phyloP scores from a whole-genome alignment of 2,113 vertebrate genomes.

The Synodontis membranacea region DNA sequence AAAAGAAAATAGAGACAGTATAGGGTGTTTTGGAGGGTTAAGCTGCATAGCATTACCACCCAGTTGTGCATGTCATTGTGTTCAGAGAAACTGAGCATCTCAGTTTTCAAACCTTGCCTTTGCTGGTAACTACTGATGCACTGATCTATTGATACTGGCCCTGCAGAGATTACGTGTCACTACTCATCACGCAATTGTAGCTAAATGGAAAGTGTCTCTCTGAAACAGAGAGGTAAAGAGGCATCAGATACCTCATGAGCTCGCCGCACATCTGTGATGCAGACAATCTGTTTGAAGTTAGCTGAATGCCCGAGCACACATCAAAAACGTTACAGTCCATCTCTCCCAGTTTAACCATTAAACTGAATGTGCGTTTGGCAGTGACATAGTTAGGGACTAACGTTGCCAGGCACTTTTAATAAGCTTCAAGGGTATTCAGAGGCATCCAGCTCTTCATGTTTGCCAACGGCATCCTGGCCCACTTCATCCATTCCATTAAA shows the following conservation, averaged over 20 bases:
- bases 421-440: slow-evolving; percentile 81
- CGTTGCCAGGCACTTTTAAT: slow-evolving; percentile 77
- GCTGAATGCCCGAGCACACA: slow-evolving; percentile 36
- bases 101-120: not conserved
- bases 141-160: slow-evolving; percentile 22
- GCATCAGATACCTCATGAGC: slow-evolving; percentile 22
- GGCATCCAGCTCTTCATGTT: slow-evolving; percentile 72
- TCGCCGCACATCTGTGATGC: slow-evolving; percentile 44
- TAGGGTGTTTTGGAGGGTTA: not conserved
- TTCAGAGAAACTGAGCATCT: not conserved
- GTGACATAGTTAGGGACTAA: slow-evolving; percentile 72
- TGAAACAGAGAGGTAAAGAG: slow-evolving; percentile 39
- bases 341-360: slow-evolving; percentile 69
- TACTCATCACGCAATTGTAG: slow-evolving; percentile 9
- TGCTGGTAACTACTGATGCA: slow-evolving; percentile 10
- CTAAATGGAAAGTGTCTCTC: not conserved
- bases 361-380: slow-evolving; percentile 72
- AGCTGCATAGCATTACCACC: not conserved
- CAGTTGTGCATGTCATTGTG: not conserved
- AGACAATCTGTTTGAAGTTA: slow-evolving; percentile 49
- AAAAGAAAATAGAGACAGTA: not conserved
- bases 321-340: slow-evolving; percentile 61
- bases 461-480: slow-evolving; percentile 78
- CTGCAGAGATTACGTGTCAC: slow-evolving; percentile 30
- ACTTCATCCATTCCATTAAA: slow-evolving; percentile 81